Evolutionary conservation across 2,113 vertebrate species (phyloP).

Genomic region (Seriola aureovittata): DNA sequence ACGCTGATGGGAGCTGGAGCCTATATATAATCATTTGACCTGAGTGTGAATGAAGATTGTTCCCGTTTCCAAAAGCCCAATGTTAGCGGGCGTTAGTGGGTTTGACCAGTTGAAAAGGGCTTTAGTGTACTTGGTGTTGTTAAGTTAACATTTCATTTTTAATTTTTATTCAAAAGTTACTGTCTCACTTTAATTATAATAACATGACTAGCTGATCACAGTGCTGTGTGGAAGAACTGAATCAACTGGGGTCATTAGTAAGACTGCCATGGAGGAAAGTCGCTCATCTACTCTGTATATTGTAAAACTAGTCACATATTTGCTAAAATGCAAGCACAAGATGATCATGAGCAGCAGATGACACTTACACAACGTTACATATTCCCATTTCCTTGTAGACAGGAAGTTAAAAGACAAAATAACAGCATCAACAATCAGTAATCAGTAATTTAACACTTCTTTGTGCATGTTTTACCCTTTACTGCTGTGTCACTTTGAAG

Average conservation of each 20-base stretch:
- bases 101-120: no score
- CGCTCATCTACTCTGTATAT: background rate
- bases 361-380: background rate
- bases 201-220: background rate
- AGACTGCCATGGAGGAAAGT: background rate
- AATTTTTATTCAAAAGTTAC: background rate
- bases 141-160: no score
- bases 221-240: background rate
- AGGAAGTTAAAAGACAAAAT: background rate
- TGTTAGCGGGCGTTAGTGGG: no score
- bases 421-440: background rate
- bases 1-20: no score
- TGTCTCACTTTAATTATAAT: background rate
- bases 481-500: constrained; percentile 7
- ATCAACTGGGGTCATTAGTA: no score
- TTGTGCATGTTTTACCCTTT: background rate
- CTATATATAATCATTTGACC: no score
- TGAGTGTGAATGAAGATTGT: no score
- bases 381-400: background rate
- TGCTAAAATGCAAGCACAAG: background rate
- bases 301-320: background rate
- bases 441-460: constrained; percentile 5
- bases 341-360: background rate
- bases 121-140: no score
- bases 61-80: no score